phyloP scores from a whole-genome alignment of 2,113 vertebrate species.

The Ivindomyrus marchei region DNA sequence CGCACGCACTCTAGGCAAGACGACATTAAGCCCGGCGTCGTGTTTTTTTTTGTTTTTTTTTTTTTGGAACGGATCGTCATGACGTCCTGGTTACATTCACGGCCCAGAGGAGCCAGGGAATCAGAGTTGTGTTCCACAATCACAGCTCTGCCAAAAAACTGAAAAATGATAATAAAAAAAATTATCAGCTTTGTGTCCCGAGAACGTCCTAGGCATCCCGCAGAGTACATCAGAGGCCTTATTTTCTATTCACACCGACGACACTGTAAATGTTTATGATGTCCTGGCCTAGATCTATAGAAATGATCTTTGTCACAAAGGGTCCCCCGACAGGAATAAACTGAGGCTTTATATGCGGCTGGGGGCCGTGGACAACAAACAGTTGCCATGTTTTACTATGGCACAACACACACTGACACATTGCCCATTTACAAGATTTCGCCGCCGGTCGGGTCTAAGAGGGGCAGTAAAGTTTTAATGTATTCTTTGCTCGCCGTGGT shows the following conservation, averaged over 20 bases:
- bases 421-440: constrained; percentile 61
- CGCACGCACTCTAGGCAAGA: neutral
- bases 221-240: constrained; percentile 48
- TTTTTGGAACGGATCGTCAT: constrained; percentile 58
- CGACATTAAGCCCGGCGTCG: constrained; percentile 31
- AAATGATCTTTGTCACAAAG: constrained; percentile 67
- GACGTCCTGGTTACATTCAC: constrained; percentile 45
- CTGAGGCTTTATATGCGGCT: constrained; percentile 52
- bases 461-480: constrained; percentile 48
- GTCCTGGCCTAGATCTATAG: constrained; percentile 62
- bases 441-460: constrained; percentile 51
- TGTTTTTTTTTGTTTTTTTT: constrained; percentile 24
- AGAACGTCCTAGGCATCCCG: constrained; percentile 35
- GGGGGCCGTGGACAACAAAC: constrained; percentile 50
- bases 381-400: constrained; percentile 52
- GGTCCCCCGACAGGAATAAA: constrained; percentile 65
- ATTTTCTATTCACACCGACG: constrained; percentile 64
- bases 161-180: constrained; percentile 7
- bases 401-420: constrained; percentile 40
- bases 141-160: neutral
- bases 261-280: constrained; percentile 67
- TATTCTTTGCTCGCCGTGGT: constrained; percentile 25
- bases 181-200: neutral
- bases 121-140: constrained; percentile 40
- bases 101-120: constrained; percentile 42